Conservation (phyloP, 2,113 vertebrate species). For the Oophaga pumilio region DNA sequence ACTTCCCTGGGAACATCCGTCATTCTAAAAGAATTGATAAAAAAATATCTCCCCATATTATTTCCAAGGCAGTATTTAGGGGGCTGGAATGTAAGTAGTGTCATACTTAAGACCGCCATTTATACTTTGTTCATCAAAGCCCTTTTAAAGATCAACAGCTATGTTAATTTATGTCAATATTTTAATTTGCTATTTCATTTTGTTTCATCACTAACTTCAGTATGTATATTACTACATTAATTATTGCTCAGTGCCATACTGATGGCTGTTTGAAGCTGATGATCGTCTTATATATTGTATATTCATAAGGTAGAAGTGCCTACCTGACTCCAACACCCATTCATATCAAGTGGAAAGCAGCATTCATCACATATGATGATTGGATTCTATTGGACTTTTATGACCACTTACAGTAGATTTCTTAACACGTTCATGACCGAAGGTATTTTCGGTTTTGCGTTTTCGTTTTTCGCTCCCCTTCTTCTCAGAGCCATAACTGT, state of each 20-base stretch:
- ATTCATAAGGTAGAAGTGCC: conserved; percentile 22
- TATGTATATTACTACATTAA: conserved; percentile 34
- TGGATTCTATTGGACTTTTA: neutral
- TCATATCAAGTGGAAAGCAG: neutral
- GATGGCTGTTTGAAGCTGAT: conserved; percentile 38
- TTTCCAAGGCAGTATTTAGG: conserved; percentile 19
- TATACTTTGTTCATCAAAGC: conserved; percentile 38
- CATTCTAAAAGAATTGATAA: neutral
- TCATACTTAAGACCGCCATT: conserved; percentile 7
- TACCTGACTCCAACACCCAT: neutral
- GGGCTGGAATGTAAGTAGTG: conserved; percentile 10
- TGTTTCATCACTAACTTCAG: conserved; percentile 11
- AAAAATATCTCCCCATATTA: neutral
- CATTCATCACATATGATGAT: neutral
- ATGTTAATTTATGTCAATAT: conserved; percentile 32
- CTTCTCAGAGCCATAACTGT: no score
- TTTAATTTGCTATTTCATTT: conserved; percentile 40
- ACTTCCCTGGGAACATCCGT: conserved; percentile 15
- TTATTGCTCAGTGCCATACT: conserved; percentile 20
- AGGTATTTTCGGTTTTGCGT: no score
- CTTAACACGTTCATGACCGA: no score
- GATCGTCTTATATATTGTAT: conserved; percentile 38
- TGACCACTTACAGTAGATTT: neutral
- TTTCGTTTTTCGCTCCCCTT: no score
- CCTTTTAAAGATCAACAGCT: conserved; percentile 27